A percentile compares a stretch with the other conserved stretches of the same genome.
phyloP scores from a whole-genome alignment of 2,797 vertebrate genomes.

The Peromyscus melanophrys region DNA sequence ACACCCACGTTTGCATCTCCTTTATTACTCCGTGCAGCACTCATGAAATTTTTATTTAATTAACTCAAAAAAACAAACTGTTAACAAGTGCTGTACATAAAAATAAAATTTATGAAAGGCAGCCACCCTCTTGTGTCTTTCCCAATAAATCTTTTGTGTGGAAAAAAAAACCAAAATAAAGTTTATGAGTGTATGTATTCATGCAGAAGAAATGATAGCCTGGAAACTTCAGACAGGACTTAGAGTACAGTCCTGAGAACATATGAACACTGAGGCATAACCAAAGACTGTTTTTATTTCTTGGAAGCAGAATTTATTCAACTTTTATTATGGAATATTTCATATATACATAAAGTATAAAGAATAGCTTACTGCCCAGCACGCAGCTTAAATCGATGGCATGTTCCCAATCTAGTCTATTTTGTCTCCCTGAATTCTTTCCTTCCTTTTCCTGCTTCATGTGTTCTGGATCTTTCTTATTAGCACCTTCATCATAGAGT shows the following conservation, averaged over 20 bases:
- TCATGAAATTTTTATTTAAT: conserved; percentile 26
- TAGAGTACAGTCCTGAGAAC: conserved; percentile 62
- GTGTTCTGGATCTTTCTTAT: conserved; percentile 16
- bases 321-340: conserved; percentile 73
- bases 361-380: conserved; percentile 3
- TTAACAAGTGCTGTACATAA: conserved; percentile 51
- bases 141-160: neutral
- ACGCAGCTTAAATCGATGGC: conserved; percentile 21
- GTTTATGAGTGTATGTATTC: neutral
- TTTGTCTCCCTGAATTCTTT: conserved; percentile 36
- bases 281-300: conserved; percentile 64
- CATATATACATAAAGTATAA: conserved; percentile 67
- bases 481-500: neutral
- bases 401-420: conserved; percentile 55
- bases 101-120: conserved; percentile 40
- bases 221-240: conserved; percentile 61
- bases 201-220: conserved; percentile 33
- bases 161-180: conserved; percentile 10
- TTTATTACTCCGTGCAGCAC: neutral
- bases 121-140: neutral
- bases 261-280: neutral
- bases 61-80: conserved; percentile 54
- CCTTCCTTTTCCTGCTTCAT: neutral
- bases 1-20: neutral
- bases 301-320: conserved; percentile 71